Base-by-base conservation (phyloP, 2,888 invertebrate species). In the Biston betularia region DNA sequence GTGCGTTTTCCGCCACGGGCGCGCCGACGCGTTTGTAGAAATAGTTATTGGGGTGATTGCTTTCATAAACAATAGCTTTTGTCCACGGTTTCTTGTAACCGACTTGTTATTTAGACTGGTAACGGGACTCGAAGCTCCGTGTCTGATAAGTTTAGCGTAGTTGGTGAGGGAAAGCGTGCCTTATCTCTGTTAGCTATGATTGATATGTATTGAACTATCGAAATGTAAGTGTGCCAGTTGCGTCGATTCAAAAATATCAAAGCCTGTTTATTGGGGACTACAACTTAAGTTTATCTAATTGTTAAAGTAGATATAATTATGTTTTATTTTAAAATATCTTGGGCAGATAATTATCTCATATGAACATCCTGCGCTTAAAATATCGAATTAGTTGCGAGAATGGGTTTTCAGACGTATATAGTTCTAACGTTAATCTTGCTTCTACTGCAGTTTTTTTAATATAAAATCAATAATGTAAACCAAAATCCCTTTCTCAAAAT, bases 21-120 rank as follows among this genome's bases (percentile, higher is more conserved):
- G 82, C 80, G 81, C 83, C 82, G 81, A 83, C 81, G 85, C 87
- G 87, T 81, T 90, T 90, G 93, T 92, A 91, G 92, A 93, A 92
- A 92, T 90, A 87, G 88, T 92, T 93, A 93, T 93, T 92, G 89
- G 92, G 90, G 92, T 93, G 92, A 93, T 92, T 93, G 93, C 91
- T 89, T 92, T 88, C 91, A 92, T 92, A 91, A 92, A 93, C 92
- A 93, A 92, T 92, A 88, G 87, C 89, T 91, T 91, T 92, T 92
- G 91, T 92, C 86, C 86, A 83, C 78, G 79, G 80, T 82, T 89
- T 86, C 90, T 87, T 83, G 89, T 87, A 87, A 86, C 80, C 79
- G 78, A 77, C 80, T 83, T 79, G 88, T 86, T 89, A 86, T 89
- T 89, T 83, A 85, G 83, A 72, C 76, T 85, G 82, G 84, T 89